These are phyloP conservation scores for Ectemnius lituratus DNA, from an alignment of 2,888 invertebrate species.

Conservation along the genomic window DNA sequence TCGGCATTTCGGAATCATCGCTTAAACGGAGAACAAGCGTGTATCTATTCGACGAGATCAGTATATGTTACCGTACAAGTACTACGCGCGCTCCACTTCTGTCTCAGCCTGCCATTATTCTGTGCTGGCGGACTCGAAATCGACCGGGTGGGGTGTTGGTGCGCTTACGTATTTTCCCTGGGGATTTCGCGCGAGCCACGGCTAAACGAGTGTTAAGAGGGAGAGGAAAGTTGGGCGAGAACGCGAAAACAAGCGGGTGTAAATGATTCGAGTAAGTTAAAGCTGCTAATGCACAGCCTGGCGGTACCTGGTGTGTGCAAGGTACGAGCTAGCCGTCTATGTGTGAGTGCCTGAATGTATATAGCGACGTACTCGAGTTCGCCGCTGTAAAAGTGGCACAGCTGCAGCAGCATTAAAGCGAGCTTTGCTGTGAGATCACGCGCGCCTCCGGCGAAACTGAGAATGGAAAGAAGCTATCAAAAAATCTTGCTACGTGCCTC, in stretches of 20 bases:
- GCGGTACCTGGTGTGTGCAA: too few relatives aligned
- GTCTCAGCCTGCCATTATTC: neutral
- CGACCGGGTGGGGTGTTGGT: too few relatives aligned
- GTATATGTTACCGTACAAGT: neutral
- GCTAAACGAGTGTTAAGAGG: neutral
- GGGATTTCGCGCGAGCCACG: neutral
- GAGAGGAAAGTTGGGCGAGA: neutral
- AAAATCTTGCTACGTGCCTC: slow-evolving; percentile 7
- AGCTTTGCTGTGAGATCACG: slow-evolving; percentile 9
- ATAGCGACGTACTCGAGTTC: too few relatives aligned
- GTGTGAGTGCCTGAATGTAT: too few relatives aligned
- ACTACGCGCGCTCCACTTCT: neutral
- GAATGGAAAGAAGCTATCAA: neutral
- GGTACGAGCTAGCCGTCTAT: too few relatives aligned
- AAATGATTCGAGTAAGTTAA: slow-evolving; percentile 12
- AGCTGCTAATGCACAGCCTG: slow-evolving; percentile 11
- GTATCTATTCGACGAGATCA: neutral
- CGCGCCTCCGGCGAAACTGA: slow-evolving; percentile 3
- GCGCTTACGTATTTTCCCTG: slow-evolving; percentile 1
- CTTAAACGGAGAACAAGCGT: neutral
- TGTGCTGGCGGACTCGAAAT: neutral
- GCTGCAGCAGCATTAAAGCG: slow-evolving; percentile 12
- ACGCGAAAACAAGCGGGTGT: slow-evolving; percentile 7
- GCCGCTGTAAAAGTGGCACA: slow-evolving; percentile 6
- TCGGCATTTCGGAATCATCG: slow-evolving; percentile 4